Percentiles rank a stretch among this genome's conserved stretches.
These are phyloP conservation scores for Carabus problematicus DNA, from an alignment of 2,888 invertebrate species.

Conservation along the genomic window DNA sequence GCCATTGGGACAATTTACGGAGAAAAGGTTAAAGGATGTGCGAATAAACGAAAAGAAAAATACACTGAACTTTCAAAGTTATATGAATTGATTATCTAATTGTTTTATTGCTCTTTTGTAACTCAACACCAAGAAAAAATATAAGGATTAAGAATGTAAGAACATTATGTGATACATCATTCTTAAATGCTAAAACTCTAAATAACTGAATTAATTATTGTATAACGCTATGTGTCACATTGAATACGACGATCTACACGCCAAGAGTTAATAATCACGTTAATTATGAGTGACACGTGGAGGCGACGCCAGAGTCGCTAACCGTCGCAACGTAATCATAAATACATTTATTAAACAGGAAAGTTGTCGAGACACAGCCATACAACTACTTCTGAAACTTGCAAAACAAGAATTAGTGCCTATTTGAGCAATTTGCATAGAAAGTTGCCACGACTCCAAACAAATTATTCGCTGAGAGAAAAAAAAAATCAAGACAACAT, in stretches of 20 bases:
- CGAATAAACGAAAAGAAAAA: background rate
- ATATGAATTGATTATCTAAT: conserved; percentile 1
- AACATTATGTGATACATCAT: background rate
- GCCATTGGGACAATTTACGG: conserved; percentile 3
- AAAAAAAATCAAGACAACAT: too few species aligned
- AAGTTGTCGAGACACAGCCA: background rate
- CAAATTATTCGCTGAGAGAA: too few species aligned
- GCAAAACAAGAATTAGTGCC: too few species aligned
- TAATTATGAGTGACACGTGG: conserved; percentile 19
- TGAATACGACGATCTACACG: background rate
- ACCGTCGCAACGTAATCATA: conserved; percentile 7
- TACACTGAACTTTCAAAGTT: background rate
- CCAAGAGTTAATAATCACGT: conserved; percentile 15
- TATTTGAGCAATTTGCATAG: too few species aligned
- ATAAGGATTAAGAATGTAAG: background rate
- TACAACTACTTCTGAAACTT: background rate
- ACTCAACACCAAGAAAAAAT: too few species aligned
- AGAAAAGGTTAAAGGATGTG: background rate
- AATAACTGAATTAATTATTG: too few species aligned
- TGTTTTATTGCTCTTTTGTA: background rate
- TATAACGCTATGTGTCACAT: background rate
- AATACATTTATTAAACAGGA: background rate
- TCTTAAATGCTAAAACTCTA: too few species aligned
- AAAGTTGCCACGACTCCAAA: too few species aligned
- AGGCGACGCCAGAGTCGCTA: too few species aligned